phyloP scores from a whole-genome alignment of 2,797 vertebrate genomes.

The Anabacerthia variegaticeps region DNA sequence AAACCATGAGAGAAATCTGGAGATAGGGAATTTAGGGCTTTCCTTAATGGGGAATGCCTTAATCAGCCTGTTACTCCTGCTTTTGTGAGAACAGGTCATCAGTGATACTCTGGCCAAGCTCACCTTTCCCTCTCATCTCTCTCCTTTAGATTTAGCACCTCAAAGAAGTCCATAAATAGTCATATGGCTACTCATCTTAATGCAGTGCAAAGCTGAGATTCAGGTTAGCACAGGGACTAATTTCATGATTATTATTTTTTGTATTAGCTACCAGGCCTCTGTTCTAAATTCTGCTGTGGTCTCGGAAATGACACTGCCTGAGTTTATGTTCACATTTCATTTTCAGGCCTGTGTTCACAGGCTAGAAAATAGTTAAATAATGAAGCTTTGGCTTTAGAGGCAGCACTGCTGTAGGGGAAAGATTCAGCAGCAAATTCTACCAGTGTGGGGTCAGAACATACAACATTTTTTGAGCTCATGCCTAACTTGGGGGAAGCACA shows the following conservation, averaged over 20 bases:
- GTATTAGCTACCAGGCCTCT: neutral
- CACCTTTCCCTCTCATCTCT: neutral
- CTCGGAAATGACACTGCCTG: neutral
- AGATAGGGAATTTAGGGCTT: neutral
- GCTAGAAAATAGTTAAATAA: slow-evolving; percentile 8
- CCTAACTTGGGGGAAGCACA: neutral
- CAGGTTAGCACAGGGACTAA: neutral
- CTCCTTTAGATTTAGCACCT: neutral
- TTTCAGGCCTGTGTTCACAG: neutral
- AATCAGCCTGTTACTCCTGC: neutral
- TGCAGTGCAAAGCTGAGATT: neutral
- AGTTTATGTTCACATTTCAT: neutral
- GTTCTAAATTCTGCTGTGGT: neutral
- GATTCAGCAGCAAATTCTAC: neutral
- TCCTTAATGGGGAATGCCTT: neutral
- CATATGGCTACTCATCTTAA: neutral
- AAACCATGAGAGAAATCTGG: neutral
- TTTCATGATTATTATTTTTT: neutral
- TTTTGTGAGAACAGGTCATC: neutral
- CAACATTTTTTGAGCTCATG: neutral
- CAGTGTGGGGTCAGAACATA: neutral
- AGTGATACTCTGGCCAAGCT: neutral
- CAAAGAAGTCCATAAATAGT: neutral
- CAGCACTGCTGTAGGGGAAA: neutral
- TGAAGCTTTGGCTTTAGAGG: neutral